These are phyloP conservation scores for Salvelinus namaycush DNA, from an alignment of 2,113 vertebrate species.

Conservation along the genomic window DNA sequence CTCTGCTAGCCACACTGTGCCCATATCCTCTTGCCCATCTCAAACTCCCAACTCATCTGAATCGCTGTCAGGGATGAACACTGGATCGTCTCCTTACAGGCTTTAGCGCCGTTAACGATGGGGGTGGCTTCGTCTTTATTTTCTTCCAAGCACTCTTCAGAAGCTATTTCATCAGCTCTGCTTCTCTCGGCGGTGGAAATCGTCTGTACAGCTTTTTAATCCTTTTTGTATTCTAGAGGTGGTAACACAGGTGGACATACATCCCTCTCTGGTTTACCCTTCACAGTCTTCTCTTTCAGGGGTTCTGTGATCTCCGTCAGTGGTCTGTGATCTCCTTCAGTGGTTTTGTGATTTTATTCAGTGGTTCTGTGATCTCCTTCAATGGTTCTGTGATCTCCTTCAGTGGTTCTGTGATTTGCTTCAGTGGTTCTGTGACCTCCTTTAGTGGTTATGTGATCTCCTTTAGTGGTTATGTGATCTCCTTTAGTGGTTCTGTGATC, in stretches of 20 bases:
- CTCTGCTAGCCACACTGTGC: constrained; percentile 71
- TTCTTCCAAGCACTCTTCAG: constrained; percentile 28
- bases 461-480: neutral
- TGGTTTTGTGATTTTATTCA: too few relatives aligned
- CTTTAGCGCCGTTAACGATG: neutral
- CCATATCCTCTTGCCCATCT: constrained; percentile 69
- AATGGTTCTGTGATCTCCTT: neutral
- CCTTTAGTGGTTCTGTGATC: neutral
- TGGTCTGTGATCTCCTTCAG: too few relatives aligned
- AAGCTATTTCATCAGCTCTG: constrained; percentile 52
- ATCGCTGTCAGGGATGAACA: constrained; percentile 10
- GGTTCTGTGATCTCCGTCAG: too few relatives aligned
- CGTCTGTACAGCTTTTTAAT: neutral
- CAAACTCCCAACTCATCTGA: constrained; percentile 71
- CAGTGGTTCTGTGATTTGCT: neutral
- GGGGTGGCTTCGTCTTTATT: neutral
- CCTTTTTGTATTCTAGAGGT: constrained; percentile 17
- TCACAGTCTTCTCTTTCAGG: too few relatives aligned
- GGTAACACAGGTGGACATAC: neutral
- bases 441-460: neutral
- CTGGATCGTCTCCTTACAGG: neutral
- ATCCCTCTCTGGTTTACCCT: too few relatives aligned
- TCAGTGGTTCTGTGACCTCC: neutral
- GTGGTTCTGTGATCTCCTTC: neutral
- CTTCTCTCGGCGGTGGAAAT: constrained; percentile 44